Conservation (phyloP, 2,113 vertebrate genomes). For the Pithys albifrons region DNA sequence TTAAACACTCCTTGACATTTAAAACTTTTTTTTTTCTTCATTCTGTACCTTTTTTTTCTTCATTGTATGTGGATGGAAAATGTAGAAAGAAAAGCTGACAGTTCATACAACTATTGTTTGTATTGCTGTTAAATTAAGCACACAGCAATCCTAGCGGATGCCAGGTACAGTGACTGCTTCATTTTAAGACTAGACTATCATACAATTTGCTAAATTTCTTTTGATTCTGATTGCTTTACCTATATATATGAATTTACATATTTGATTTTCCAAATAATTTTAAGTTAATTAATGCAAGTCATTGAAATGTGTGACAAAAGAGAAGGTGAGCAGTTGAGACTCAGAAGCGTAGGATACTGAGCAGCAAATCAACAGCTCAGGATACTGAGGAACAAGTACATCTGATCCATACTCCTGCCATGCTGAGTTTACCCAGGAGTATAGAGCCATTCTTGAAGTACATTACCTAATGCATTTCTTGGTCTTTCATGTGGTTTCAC, state of each 20-base stretch:
- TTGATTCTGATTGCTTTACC: background rate
- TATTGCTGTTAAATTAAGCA: background rate
- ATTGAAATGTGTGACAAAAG: background rate
- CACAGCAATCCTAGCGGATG: background rate
- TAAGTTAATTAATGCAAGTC: background rate
- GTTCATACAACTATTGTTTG: background rate
- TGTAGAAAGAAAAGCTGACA: background rate
- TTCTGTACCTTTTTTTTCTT: background rate
- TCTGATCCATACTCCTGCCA: background rate
- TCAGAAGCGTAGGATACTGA: background rate
- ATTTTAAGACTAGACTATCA: background rate
- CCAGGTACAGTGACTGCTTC: background rate
- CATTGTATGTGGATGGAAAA: background rate
- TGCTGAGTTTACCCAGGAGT: background rate
- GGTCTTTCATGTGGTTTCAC: background rate
- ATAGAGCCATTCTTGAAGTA: background rate
- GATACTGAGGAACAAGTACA: background rate
- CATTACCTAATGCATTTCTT: background rate
- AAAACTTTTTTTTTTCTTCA: background rate
- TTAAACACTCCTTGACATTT: background rate
- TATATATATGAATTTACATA: background rate
- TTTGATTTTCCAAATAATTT: background rate
- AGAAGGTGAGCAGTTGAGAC: background rate
- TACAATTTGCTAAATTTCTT: background rate
- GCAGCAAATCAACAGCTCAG: background rate